phyloP scores from a whole-genome alignment of 2,797 vertebrate species.

The Psittacula derbiana region DNA sequence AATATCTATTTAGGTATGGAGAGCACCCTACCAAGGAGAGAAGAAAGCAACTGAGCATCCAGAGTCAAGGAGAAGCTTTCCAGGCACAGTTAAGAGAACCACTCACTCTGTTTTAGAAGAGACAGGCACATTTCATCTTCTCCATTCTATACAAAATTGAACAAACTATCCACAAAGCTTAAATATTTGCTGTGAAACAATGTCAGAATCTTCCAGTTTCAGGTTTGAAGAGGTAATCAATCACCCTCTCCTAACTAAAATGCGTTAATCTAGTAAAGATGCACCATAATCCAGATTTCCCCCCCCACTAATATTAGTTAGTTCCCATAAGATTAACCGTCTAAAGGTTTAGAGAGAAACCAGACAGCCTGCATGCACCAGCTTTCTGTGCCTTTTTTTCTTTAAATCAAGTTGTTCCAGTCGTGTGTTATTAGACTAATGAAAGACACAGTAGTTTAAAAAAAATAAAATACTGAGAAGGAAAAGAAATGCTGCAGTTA shows the following conservation, averaged over 20 bases:
- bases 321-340: neutral
- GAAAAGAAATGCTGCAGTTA: conserved; percentile 15
- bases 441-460: neutral
- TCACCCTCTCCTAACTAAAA: neutral
- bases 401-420: neutral
- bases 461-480: neutral
- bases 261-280: neutral
- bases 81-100: neutral
- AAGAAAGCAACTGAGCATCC: neutral
- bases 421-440: neutral
- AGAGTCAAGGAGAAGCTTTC: neutral
- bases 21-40: neutral
- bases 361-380: neutral
- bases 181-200: neutral
- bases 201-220: neutral
- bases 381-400: neutral
- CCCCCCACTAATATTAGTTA: neutral
- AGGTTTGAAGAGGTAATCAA: neutral
- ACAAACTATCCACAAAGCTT: neutral
- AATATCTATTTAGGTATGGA: neutral
- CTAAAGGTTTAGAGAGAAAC: neutral
- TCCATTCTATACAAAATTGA: neutral
- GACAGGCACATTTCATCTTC: neutral
- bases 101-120: neutral
- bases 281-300: neutral